phyloP scores from a whole-genome alignment of 1,140 invertebrate species.

The Pteromalus puparum region DNA sequence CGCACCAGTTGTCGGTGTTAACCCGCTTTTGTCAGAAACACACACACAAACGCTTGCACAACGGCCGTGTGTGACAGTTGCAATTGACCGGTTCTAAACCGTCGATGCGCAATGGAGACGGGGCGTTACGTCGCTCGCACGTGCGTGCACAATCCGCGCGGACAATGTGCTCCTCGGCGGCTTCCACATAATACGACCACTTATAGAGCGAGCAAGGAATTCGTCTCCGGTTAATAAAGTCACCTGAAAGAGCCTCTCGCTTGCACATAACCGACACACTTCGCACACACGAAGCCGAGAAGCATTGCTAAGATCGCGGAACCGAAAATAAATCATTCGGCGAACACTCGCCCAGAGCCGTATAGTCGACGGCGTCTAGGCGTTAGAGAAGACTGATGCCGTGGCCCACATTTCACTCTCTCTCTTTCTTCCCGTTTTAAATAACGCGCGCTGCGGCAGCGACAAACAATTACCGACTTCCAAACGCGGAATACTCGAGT shows the following conservation, averaged over 20 bases:
- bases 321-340: conserved; percentile 68
- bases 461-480: not conserved
- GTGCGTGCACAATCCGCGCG: not conserved
- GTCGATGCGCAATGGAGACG: conserved; percentile 36
- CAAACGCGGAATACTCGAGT: not conserved
- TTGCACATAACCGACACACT: conserved; percentile 15
- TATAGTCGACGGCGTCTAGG: no score
- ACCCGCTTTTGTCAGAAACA: not conserved
- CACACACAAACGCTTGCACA: not conserved
- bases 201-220: not conserved
- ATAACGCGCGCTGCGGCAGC: conserved; percentile 53
- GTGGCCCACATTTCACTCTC: conserved; percentile 64
- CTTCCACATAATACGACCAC: no score
- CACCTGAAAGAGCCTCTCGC: not conserved
- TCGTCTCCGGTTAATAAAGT: conserved; percentile 30
- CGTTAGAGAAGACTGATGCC: not conserved
- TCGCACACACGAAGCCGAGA: not conserved
- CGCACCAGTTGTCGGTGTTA: not conserved
- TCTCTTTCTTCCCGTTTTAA: conserved; percentile 58
- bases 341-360: conserved; percentile 27
- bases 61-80: not conserved
- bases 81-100: not conserved
- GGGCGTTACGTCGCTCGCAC: not conserved
- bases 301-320: conserved; percentile 36
- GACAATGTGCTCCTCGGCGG: no score